Base-by-base conservation (phyloP, 2,797 vertebrate species). In the Naso thynnoides region DNA sequence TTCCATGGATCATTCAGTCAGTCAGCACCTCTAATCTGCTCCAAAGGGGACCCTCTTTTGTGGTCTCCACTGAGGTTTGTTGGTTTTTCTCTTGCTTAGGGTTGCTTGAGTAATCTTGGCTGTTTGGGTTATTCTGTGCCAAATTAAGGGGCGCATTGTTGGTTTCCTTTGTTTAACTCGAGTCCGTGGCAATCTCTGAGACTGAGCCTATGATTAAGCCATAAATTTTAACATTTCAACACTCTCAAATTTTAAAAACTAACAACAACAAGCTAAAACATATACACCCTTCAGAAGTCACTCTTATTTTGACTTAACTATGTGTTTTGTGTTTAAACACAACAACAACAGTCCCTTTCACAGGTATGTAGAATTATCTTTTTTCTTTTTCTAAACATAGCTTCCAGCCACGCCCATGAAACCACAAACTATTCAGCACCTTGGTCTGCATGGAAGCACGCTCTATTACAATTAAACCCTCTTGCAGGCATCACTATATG, bases 401-500 rank as follows among this genome's bases (percentile, higher is more conserved):
- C 38, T 50, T 67, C 38, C 36, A 14, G 18, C n/a, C 24, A 42
- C 53, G 4, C 24, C 42, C 31, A 24, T 62, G 29, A 47, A 54
- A 55, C 59, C n/a, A 53, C 16, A 27, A 21, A 31, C 5, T 24
- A 11, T 53, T 79, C 8, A 58, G 48, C 21, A 10, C 21, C 50
- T 58, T 47, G 39, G 44, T 27, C 58, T 68, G 21, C 23, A 15
- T 47, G 33, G 58, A 61, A 48, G 36, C 31, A 41, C 18, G 27
- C 13, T 39, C 54, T 31, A n/a, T n/a, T 58, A 19, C 47, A 50
- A 18, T 54, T 10, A 65, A 36, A 26, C 38, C 31, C 44, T 55
- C 29, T 64, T 48, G 21, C 45, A 44, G 52, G 10, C 56, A 57
- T 16, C 29, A 45, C 15, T 54, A 56, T 54, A 31, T 65, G 38